Conservation (phyloP, 2,797 vertebrate genomes). For the Mareca strepera region DNA sequence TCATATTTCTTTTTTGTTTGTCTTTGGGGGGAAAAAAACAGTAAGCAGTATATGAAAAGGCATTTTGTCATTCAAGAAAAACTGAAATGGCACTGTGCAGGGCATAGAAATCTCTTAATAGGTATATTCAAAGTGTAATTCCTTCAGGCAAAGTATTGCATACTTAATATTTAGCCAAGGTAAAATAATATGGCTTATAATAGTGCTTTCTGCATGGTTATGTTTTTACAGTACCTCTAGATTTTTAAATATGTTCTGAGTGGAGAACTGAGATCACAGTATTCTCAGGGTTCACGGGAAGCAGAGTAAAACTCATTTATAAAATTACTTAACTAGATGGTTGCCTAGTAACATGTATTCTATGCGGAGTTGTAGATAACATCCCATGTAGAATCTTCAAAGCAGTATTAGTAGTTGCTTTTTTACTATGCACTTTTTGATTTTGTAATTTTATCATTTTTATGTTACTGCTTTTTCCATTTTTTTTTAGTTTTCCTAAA, state of each 20-base stretch:
- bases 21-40: not conserved
- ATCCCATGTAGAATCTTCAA: constrained; percentile 27
- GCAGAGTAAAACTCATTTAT: constrained; percentile 64
- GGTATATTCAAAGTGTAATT: not conserved
- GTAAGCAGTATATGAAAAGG: not conserved
- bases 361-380: constrained; percentile 43
- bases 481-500: not conserved
- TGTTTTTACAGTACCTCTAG: not conserved
- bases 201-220: constrained; percentile 16
- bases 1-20: not conserved
- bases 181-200: constrained; percentile 29
- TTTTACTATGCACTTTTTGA: constrained; percentile 23
- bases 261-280: constrained; percentile 45
- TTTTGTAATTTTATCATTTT: not conserved
- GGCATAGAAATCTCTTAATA: not conserved
- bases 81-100: not conserved
- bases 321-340: constrained; percentile 68
- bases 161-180: not conserved
- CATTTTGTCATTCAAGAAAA: not conserved
- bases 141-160: not conserved
- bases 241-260: constrained; percentile 58
- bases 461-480: not conserved
- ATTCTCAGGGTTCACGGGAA: constrained; percentile 69
- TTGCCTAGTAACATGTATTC: constrained; percentile 75
- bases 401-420: constrained; percentile 45